phyloP scores from a whole-genome alignment of 2,888 invertebrate genomes.

The Hypsopygia costalis region DNA sequence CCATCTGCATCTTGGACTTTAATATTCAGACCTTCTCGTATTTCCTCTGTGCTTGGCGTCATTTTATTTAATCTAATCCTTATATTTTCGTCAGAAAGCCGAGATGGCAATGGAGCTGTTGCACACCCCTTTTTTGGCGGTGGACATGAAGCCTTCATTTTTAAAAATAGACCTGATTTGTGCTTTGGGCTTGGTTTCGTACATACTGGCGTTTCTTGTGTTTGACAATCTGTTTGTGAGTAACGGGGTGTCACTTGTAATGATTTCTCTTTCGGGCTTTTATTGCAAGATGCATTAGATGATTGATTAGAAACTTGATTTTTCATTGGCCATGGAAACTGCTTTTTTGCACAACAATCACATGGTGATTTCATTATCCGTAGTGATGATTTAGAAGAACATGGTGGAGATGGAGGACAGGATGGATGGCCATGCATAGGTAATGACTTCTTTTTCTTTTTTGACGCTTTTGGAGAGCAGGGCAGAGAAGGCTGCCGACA shows the following conservation, averaged over 20 bases:
- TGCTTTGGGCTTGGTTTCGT: no score
- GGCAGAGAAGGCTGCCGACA: conserved; percentile 3
- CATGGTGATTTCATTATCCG: no score
- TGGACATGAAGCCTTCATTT: background rate
- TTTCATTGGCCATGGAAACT: background rate
- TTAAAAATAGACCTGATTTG: no score
- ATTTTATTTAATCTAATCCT: conserved; percentile 36
- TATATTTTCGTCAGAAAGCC: conserved; percentile 36
- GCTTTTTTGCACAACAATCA: no score
- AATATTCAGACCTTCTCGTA: conserved; percentile 39
- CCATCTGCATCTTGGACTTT: conserved; percentile 54
- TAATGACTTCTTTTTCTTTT: background rate
- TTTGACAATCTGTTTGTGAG: no score
- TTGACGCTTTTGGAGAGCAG: background rate
- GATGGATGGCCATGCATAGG: background rate
- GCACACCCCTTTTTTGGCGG: background rate
- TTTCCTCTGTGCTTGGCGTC: conserved; percentile 44
- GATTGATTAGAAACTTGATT: background rate
- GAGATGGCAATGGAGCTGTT: background rate
- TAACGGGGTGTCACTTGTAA: no score
- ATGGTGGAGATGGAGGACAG: conserved; percentile 12
- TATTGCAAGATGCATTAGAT: no score
- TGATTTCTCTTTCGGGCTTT: background rate
- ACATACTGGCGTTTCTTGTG: no score
- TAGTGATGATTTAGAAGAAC: background rate